These are phyloP conservation scores for Odobenus rosmarus DNA, from an alignment of 2,113 vertebrate species.

Conservation along the genomic window DNA sequence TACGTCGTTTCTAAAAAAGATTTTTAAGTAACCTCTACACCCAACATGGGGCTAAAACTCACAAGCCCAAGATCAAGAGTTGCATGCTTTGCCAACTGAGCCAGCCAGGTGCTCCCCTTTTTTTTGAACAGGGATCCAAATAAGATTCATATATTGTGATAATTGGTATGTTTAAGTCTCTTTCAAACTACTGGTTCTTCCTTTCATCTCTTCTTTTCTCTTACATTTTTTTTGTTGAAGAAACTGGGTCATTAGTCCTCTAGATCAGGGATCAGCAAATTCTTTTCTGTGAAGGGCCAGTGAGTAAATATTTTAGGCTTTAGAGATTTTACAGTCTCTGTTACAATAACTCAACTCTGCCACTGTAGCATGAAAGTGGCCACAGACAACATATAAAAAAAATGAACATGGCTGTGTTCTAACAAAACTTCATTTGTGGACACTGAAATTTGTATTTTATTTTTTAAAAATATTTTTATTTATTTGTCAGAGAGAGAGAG, in stretches of 20 bases:
- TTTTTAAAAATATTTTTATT: not conserved
- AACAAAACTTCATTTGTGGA: not conserved
- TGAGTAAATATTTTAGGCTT: not conserved
- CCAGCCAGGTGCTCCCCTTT: not conserved
- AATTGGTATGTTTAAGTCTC: not conserved
- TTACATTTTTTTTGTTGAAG: not conserved
- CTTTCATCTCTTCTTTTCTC: not conserved
- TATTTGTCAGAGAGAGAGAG: not conserved
- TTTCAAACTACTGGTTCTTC: not conserved
- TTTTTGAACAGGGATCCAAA: not conserved
- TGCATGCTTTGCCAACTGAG: not conserved
- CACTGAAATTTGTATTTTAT: not conserved
- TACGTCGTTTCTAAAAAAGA: not conserved
- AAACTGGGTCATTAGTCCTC: not conserved
- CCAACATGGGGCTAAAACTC: not conserved
- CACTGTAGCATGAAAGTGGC: not conserved
- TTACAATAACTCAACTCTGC: not conserved
- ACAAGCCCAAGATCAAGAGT: not conserved
- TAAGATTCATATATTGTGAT: not conserved
- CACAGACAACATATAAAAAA: not conserved
- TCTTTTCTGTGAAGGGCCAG: not conserved
- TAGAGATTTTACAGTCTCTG: not conserved
- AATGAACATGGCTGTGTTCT: not conserved
- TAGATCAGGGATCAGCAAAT: not conserved
- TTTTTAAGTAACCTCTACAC: not conserved